Percentiles rank a stretch among this genome's conserved stretches.
Conservation (phyloP, 2,888 invertebrate genomes). For the Caenorhabditis sp. region DNA sequence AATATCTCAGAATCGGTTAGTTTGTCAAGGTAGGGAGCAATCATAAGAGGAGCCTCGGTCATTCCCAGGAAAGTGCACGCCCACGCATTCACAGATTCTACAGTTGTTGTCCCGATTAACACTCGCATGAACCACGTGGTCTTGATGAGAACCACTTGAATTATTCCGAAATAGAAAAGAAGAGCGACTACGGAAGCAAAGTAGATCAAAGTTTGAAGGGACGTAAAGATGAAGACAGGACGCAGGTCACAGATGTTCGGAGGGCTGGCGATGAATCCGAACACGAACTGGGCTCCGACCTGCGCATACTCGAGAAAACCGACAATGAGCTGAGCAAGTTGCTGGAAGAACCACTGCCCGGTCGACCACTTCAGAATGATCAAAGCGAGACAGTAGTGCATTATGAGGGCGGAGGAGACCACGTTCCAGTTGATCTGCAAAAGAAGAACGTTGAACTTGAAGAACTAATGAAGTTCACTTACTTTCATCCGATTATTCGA, state of each 20-base stretch:
- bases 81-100: slow-evolving; percentile 92
- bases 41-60: slow-evolving; percentile 88
- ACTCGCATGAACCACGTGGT: slow-evolving; percentile 80
- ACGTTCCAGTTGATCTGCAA: slow-evolving; percentile 84
- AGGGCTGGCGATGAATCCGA: slow-evolving; percentile 81
- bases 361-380: slow-evolving; percentile 84
- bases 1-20: slow-evolving; percentile 93
- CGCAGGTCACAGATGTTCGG: slow-evolving; percentile 76
- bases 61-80: slow-evolving; percentile 92
- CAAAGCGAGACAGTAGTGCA: slow-evolving; percentile 90
- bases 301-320: slow-evolving; percentile 88
- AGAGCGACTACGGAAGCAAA: slow-evolving; percentile 75
- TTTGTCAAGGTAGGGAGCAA: slow-evolving; percentile 89
- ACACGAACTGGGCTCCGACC: slow-evolving; percentile 86
- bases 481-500: slow-evolving; percentile 70
- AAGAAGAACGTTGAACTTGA: not conserved
- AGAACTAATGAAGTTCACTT: not conserved
- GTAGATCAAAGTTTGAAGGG: slow-evolving; percentile 77
- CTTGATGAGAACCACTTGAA: slow-evolving; percentile 65
- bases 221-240: slow-evolving; percentile 88
- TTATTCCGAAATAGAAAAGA: slow-evolving; percentile 76
- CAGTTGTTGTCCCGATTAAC: slow-evolving; percentile 88
- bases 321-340: slow-evolving; percentile 79
- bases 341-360: slow-evolving; percentile 60
- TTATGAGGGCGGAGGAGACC: slow-evolving; percentile 86